phyloP scores from a whole-genome alignment of 2,113 vertebrate genomes.

The Columbina picui region DNA sequence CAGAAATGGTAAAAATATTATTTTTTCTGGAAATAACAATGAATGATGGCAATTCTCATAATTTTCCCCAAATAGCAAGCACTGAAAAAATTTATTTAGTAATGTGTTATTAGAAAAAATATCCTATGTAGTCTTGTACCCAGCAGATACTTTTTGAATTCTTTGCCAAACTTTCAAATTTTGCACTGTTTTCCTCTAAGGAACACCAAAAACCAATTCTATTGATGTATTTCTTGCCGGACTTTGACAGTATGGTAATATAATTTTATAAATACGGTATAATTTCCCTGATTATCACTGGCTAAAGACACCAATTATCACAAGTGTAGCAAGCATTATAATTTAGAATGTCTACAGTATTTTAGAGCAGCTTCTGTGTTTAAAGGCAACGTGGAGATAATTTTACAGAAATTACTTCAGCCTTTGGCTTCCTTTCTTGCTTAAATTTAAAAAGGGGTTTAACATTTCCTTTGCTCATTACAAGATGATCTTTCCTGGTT shows the following conservation, averaged over 20 bases:
- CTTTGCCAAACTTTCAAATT: neutral
- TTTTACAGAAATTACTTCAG: neutral
- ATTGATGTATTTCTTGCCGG: neutral
- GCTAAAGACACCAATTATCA: neutral
- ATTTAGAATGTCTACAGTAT: neutral
- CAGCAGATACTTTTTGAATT: neutral
- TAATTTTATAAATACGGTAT: neutral
- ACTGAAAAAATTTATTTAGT: neutral
- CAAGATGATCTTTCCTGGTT: neutral
- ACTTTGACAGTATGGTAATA: neutral
- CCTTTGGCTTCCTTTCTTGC: neutral
- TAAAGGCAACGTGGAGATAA: neutral
- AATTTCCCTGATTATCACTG: neutral
- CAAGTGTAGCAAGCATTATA: neutral
- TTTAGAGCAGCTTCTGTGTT: neutral
- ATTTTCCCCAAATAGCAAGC: neutral
- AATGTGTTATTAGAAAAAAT: neutral
- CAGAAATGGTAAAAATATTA: neutral
- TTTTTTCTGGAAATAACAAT: neutral
- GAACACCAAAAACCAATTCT: neutral
- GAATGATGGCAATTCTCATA: neutral
- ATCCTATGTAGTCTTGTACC: neutral
- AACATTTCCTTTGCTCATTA: neutral
- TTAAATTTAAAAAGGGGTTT: neutral
- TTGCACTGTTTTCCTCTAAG: neutral